Conservation (phyloP, 2,888 invertebrate genomes). For the Oasisia sp. region DNA sequence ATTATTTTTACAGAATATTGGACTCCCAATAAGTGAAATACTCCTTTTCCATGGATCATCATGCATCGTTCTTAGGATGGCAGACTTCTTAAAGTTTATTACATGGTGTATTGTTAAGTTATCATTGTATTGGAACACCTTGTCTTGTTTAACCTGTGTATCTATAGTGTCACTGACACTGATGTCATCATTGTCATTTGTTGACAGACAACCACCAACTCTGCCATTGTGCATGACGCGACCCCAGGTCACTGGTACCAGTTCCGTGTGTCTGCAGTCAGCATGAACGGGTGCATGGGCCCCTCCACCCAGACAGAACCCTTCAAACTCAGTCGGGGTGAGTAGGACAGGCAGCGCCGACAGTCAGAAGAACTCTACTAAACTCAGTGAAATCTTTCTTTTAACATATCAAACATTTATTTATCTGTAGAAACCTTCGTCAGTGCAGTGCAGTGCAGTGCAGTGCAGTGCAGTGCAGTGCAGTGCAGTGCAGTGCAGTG, state of each 20-base stretch:
- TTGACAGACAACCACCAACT: slow-evolving; percentile 41
- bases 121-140: too few species aligned
- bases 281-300: slow-evolving; percentile 57
- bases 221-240: slow-evolving; percentile 42
- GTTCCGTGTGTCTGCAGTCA: slow-evolving; percentile 62
- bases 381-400: too few species aligned
- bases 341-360: background rate
- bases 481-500: too few species aligned
- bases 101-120: too few species aligned
- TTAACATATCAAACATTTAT: too few species aligned
- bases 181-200: background rate
- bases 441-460: too few species aligned
- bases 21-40: background rate
- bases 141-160: too few species aligned
- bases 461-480: too few species aligned
- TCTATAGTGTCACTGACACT: background rate
- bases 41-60: too few species aligned
- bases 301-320: slow-evolving; percentile 53
- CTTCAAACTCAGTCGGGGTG: slow-evolving; percentile 49
- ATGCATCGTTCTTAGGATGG: too few species aligned
- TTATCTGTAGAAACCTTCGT: too few species aligned
- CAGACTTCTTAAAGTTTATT: too few species aligned
- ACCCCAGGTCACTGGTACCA: slow-evolving; percentile 58
- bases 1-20: background rate
- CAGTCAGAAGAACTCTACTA: background rate